Evolutionary conservation across 2,888 invertebrate genomes (phyloP).

Genomic region (Andrena haemorrhoa): DNA sequence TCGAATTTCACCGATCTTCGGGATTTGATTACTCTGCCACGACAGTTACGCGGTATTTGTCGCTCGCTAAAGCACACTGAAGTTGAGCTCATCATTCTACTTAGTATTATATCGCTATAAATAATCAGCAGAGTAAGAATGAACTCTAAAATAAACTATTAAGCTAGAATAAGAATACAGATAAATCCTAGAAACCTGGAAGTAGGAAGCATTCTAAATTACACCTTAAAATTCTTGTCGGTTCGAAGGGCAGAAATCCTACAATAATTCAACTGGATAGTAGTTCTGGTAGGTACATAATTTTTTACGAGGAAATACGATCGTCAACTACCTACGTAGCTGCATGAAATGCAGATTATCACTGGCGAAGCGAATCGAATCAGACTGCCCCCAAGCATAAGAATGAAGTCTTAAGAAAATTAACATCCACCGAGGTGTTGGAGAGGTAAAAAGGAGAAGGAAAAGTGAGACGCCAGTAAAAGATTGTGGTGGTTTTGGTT

Average conservation of each 20-base stretch:
- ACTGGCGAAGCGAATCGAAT: slow-evolving; percentile 7
- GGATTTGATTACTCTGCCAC: slow-evolving; percentile 16
- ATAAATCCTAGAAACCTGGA: too few species aligned
- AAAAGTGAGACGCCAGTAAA: slow-evolving; percentile 36
- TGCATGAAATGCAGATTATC: neutral
- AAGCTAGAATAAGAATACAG: too few species aligned
- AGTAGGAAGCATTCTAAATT: neutral
- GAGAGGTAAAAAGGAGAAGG: slow-evolving; percentile 7
- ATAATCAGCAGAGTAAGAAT: too few species aligned
- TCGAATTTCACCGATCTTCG: slow-evolving; percentile 29
- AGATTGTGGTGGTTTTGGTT: slow-evolving; percentile 53
- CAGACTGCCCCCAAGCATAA: slow-evolving; percentile 19
- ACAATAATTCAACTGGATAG: neutral
- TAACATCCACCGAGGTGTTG: slow-evolving; percentile 47
- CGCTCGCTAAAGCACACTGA: neutral
- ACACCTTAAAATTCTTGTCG: neutral
- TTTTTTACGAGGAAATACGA: slow-evolving; percentile 1
- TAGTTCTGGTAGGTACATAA: slow-evolving; percentile 7
- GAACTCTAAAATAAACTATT: too few species aligned
- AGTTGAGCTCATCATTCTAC: neutral
- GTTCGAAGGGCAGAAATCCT: neutral
- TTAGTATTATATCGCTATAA: too few species aligned
- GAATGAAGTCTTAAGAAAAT: slow-evolving; percentile 54
- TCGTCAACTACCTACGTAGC: neutral
- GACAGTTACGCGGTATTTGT: neutral